Conservation (phyloP, 1,140 invertebrate genomes). For the Drosophila micromelanica region DNA sequence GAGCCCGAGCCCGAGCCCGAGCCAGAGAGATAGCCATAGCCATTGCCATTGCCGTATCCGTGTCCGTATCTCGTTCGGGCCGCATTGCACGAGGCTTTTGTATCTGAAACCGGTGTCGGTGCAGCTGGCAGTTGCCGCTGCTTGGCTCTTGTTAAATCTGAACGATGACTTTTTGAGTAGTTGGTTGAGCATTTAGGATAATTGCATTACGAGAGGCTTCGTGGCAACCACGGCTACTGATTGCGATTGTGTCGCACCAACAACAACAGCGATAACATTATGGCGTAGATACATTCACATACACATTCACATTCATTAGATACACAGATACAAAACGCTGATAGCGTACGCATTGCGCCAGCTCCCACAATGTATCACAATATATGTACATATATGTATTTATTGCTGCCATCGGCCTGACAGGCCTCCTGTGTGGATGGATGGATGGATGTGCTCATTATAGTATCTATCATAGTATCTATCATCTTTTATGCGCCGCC, state of each 20-base stretch:
- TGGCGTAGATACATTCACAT: conserved; percentile 23
- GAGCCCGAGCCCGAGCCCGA: no score
- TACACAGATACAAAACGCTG: conserved; percentile 43
- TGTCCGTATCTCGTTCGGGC: conserved; percentile 32
- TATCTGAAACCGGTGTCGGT: conserved; percentile 40
- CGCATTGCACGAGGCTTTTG: conserved; percentile 31
- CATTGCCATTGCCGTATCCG: conserved; percentile 27
- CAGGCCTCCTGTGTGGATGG: conserved; percentile 45
- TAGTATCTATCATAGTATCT: conserved; percentile 69
- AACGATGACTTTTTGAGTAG: conserved; percentile 84
- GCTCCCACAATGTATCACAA: conserved; percentile 39
- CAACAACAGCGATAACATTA: conserved; percentile 2
- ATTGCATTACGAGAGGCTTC: conserved; percentile 70
- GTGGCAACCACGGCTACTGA: conserved; percentile 35
- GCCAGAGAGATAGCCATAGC: background rate
- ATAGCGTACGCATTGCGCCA: conserved; percentile 69
- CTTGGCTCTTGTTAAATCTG: conserved; percentile 77
- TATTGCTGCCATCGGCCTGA: background rate
- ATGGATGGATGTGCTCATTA: conserved; percentile 59
- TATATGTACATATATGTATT: background rate
- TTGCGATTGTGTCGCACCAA: conserved; percentile 30
- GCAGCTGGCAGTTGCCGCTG: conserved; percentile 47
- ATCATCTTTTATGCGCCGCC: conserved; percentile 59
- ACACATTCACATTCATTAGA: conserved; percentile 11
- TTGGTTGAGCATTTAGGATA: conserved; percentile 81